These are phyloP conservation scores for Clostera curtula DNA, from an alignment of 2,888 invertebrate genomes.

Conservation along the genomic window DNA sequence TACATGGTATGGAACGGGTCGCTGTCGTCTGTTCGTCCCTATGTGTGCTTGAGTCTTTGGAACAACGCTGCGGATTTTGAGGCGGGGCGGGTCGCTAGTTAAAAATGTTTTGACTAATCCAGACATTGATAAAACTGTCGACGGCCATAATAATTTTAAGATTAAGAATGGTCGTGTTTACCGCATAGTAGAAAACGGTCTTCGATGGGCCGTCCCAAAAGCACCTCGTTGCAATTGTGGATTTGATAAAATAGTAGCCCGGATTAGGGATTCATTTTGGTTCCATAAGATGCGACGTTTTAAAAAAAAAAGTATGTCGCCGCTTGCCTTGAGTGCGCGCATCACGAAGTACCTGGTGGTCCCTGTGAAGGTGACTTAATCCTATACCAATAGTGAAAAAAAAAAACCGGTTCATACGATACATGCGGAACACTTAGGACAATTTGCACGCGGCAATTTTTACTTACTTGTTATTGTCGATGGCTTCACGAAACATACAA, in stretches of 20 bases:
- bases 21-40: too few species aligned
- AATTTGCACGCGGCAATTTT: background rate
- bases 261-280: slow-evolving; percentile 1
- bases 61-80: too few species aligned
- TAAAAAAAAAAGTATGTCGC: slow-evolving; percentile 3
- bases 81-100: too few species aligned
- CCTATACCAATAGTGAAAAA: slow-evolving; percentile 2
- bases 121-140: slow-evolving; percentile 3
- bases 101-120: slow-evolving; percentile 8
- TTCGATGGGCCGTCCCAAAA: slow-evolving; percentile 1
- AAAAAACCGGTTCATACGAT: slow-evolving; percentile 3
- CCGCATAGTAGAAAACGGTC: slow-evolving; percentile 1
- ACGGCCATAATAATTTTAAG: slow-evolving; percentile 14
- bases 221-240: slow-evolving; percentile 2
- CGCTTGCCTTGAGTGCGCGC: slow-evolving; percentile 3
- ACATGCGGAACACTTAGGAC: slow-evolving; percentile 5
- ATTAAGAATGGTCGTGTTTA: slow-evolving; percentile 14
- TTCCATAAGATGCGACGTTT: slow-evolving; percentile 5
- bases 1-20: too few species aligned
- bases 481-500: slow-evolving; percentile 1
- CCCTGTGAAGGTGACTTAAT: slow-evolving; percentile 1
- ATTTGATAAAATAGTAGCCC: slow-evolving; percentile 1
- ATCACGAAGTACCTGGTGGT: slow-evolving; percentile 2
- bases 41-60: too few species aligned
- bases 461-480: slow-evolving; percentile 4